A percentile compares a stretch with the other conserved stretches of the same genome.
phyloP scores from a whole-genome alignment of 2,113 vertebrate genomes.

The Pomatorhinus ruficollis region DNA sequence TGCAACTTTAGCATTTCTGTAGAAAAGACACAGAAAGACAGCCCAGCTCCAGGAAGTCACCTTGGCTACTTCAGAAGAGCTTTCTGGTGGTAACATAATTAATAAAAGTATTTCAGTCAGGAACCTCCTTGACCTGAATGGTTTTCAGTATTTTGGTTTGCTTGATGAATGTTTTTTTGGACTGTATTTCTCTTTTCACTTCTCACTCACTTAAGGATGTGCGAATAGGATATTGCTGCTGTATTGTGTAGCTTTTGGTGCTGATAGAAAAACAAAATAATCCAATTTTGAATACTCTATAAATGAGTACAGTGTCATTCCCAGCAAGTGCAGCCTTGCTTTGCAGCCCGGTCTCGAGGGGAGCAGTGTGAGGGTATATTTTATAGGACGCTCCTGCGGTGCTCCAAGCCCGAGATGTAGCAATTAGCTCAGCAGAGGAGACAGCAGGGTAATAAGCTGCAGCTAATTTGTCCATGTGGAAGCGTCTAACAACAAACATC shows the following conservation, averaged over 20 bases:
- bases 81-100: background rate
- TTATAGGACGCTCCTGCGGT: slow-evolving; percentile 39
- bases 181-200: background rate
- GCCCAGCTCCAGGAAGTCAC: background rate
- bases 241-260: background rate
- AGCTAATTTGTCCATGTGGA: slow-evolving; percentile 62
- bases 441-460: background rate
- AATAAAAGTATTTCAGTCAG: background rate
- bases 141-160: background rate
- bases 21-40: background rate
- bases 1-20: background rate
- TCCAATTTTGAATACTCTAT: background rate
- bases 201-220: background rate
- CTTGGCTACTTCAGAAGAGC: background rate
- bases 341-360: background rate
- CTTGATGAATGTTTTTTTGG: background rate
- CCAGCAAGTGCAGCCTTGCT: background rate
- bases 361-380: slow-evolving; percentile 59
- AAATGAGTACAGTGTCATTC: background rate
- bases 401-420: background rate
- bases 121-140: background rate
- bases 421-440: slow-evolving; percentile 54
- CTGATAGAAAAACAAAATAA: background rate
- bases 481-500: slow-evolving; percentile 43
- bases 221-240: background rate